phyloP scores from a whole-genome alignment of 1,140 invertebrate species.

The Vollenhovia emeryi region DNA sequence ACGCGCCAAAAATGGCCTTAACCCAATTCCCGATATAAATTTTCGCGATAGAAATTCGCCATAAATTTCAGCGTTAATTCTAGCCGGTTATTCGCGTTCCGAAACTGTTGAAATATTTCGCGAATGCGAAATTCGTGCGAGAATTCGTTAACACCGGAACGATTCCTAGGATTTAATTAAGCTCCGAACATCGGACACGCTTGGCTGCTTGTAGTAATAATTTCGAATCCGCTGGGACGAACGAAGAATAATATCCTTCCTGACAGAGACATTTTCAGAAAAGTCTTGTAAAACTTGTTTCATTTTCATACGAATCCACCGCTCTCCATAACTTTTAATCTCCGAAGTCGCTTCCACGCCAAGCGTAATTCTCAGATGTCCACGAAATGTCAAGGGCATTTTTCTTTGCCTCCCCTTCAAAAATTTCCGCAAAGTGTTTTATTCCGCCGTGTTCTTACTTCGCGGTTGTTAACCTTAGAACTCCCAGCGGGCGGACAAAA shows the following conservation, averaged over 20 bases:
- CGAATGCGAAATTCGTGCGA: conserved; percentile 56
- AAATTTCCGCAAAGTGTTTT: conserved; percentile 44
- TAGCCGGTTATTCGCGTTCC: conserved; percentile 32
- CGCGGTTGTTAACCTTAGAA: conserved; percentile 23
- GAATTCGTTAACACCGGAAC: conserved; percentile 69
- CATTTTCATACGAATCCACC: conserved; percentile 51
- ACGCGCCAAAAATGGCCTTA: conserved; percentile 28
- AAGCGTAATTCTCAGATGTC: conserved; percentile 26
- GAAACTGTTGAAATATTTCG: conserved; percentile 66
- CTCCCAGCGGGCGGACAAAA: background rate
- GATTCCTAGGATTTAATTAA: conserved; percentile 73
- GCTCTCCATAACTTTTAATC: conserved; percentile 57
- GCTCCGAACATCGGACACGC: conserved; percentile 67
- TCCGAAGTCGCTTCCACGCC: conserved; percentile 39
- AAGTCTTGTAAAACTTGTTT: conserved; percentile 69
- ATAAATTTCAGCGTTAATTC: conserved; percentile 54
- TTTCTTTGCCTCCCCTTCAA: conserved; percentile 32
- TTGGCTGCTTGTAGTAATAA: conserved; percentile 69
- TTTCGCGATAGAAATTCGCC: conserved; percentile 40
- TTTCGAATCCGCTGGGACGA: conserved; percentile 53
- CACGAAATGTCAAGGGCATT: conserved; percentile 52
- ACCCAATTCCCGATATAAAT: conserved; percentile 53
- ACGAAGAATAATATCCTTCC: conserved; percentile 67
- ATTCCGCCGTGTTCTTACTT: conserved; percentile 9
- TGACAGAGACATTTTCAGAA: conserved; percentile 63